phyloP scores from a whole-genome alignment of 2,888 invertebrate species.

The Drosophila ustulata region DNA sequence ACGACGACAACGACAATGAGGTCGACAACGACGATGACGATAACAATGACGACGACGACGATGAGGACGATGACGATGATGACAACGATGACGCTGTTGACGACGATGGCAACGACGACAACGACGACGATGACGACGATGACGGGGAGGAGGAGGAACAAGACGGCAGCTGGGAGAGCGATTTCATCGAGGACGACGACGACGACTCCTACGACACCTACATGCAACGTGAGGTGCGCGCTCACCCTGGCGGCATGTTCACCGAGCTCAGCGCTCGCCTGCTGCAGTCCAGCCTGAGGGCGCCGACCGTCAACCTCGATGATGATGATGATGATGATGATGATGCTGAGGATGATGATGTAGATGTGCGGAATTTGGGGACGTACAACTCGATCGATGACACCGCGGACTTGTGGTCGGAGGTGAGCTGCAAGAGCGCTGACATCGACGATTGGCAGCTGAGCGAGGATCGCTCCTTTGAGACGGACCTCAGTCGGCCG shows the following conservation, averaged over 20 bases:
- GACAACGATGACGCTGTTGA: too few species aligned
- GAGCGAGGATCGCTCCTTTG: constrained; percentile 27
- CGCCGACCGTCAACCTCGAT: neutral
- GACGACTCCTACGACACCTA: constrained; percentile 21
- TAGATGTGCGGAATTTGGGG: constrained; percentile 8
- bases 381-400: constrained; percentile 13
- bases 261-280: constrained; percentile 6
- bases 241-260: neutral
- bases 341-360: too few species aligned
- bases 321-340: neutral
- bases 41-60: neutral
- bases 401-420: constrained; percentile 10
- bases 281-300: neutral
- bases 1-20: neutral
- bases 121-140: neutral
- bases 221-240: constrained; percentile 17
- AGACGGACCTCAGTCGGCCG: constrained; percentile 31
- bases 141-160: constrained; percentile 17
- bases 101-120: neutral
- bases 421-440: constrained; percentile 1
- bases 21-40: neutral
- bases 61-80: neutral
- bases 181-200: constrained; percentile 22
- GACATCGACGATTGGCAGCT: constrained; percentile 26
- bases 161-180: constrained; percentile 35